phyloP scores from a whole-genome alignment of 2,888 invertebrate genomes.

The Hoplodrina ambigua region DNA sequence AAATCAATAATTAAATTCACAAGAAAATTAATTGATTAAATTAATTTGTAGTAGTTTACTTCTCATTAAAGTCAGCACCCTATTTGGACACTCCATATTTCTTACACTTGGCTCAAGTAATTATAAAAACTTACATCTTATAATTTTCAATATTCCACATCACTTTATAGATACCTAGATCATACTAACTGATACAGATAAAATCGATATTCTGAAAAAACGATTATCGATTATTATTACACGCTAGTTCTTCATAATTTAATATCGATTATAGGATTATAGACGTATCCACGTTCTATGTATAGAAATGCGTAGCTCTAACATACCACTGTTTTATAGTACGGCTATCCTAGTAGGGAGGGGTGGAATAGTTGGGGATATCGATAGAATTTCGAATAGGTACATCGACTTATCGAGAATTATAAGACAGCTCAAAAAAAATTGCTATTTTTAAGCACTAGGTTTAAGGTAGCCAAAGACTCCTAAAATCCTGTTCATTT shows the following conservation, averaged over 20 bases:
- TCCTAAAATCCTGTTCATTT: no score
- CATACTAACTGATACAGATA: constrained; percentile 48
- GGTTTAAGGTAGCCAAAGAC: no score
- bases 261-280: constrained; percentile 66
- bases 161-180: constrained; percentile 44
- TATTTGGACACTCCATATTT: constrained; percentile 54
- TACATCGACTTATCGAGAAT: neutral
- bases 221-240: constrained; percentile 65
- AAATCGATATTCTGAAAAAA: constrained; percentile 57
- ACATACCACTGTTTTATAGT: constrained; percentile 68
- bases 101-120: constrained; percentile 27
- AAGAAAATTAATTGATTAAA: constrained; percentile 55
- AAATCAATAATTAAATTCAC: constrained; percentile 37
- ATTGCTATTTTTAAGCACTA: no score
- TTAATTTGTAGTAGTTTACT: constrained; percentile 46
- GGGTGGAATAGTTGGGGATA: constrained; percentile 21
- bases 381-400: constrained; percentile 49
- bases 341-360: constrained; percentile 55
- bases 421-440: neutral
- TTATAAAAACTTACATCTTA: constrained; percentile 52
- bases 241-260: constrained; percentile 65
- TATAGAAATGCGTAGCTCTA: constrained; percentile 58
- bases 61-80: constrained; percentile 41
- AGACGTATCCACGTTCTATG: constrained; percentile 59
- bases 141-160: constrained; percentile 47